Evolutionary conservation across 2,888 invertebrate species (phyloP).

Genomic region (Hypomecis atomaria): DNA sequence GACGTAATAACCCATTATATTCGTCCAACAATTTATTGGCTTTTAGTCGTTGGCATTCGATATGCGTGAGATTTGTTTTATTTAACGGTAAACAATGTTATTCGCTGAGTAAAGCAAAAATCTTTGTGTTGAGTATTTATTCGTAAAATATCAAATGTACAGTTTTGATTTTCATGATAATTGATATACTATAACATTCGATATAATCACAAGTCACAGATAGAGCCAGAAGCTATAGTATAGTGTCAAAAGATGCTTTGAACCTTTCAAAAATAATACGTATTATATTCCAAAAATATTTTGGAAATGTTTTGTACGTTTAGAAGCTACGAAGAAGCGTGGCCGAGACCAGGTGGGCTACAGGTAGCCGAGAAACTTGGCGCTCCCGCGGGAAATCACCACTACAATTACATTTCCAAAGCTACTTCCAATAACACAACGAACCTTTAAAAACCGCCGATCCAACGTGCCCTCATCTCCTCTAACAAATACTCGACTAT

Average conservation of each 20-base stretch:
- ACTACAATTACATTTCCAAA: constrained; percentile 81
- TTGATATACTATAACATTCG: too few species aligned
- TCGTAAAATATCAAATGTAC: too few species aligned
- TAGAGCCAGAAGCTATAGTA: too few species aligned
- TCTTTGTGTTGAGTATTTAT: too few species aligned
- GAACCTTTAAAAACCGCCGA: constrained; percentile 67
- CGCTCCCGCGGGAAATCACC: constrained; percentile 78
- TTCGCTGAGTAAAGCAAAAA: too few species aligned
- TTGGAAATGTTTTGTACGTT: constrained; percentile 33
- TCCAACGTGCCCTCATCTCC: constrained; percentile 50
- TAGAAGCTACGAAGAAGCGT: constrained; percentile 39
- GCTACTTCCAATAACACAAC: constrained; percentile 74
- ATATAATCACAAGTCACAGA: too few species aligned
- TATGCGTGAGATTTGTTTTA: not conserved
- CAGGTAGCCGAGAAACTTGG: constrained; percentile 62
- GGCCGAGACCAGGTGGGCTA: constrained; percentile 53
- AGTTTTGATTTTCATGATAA: too few species aligned
- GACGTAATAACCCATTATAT: constrained; percentile 42
- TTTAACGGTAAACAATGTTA: too few species aligned
- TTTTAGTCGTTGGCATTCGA: constrained; percentile 13
- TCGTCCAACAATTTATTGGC: constrained; percentile 25
- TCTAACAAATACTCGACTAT: constrained; percentile 47
- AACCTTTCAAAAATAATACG: too few species aligned
- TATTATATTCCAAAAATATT: constrained; percentile 10
- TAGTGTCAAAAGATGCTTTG: too few species aligned